These are phyloP conservation scores for Sphyrna mokarran DNA, from an alignment of 2,113 vertebrate genomes.

Conservation along the genomic window DNA sequence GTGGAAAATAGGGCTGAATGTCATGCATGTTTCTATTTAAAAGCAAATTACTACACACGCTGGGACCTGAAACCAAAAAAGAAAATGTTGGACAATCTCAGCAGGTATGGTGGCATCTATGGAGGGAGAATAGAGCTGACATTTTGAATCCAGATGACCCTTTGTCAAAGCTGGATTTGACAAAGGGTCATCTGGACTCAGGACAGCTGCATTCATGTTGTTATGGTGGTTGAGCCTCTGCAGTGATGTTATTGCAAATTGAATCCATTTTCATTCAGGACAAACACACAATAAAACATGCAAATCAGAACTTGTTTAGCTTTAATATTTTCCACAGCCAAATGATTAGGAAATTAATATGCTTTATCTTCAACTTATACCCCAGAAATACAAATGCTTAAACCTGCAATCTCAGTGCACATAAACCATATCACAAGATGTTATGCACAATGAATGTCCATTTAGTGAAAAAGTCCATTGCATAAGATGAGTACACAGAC, in stretches of 20 bases:
- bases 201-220: neutral
- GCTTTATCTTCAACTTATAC: neutral
- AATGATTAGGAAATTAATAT: neutral
- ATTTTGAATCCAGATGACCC: too few species aligned
- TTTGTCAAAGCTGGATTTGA: too few species aligned
- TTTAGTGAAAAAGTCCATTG: neutral
- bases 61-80: too few species aligned
- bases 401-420: neutral
- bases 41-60: too few species aligned
- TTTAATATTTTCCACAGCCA: neutral
- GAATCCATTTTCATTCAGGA: neutral
- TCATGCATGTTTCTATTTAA: neutral
- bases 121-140: too few species aligned
- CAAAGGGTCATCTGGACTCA: too few species aligned
- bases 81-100: too few species aligned
- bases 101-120: too few species aligned
- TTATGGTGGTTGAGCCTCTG: neutral
- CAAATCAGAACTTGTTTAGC: neutral
- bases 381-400: neutral
- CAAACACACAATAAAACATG: neutral
- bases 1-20: neutral
- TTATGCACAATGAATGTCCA: neutral
- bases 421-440: neutral
- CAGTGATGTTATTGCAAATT: neutral
- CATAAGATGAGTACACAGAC: neutral